Base-by-base conservation (phyloP, 2,113 vertebrate species). In the Macquaria australasica region DNA sequence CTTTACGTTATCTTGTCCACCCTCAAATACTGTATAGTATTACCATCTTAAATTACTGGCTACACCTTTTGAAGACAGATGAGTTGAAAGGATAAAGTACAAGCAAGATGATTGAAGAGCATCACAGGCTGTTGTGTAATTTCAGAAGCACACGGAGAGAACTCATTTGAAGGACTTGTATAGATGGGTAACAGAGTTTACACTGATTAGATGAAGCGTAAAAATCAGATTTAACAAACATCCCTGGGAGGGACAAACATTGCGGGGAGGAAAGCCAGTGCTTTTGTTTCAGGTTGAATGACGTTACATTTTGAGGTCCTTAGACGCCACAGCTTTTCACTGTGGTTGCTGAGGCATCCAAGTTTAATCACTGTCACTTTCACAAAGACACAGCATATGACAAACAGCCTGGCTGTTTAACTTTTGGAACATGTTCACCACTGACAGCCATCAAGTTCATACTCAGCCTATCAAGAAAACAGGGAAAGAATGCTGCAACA, bases 341-440 rank as follows among this genome's bases (percentile, higher is more conserved):
- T 81, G 70, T 9, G 68, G 60, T 43, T 80, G 45, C 60, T 48
- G 41, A 81, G 60, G 41, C 69, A 83, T 84, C 77, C 79, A 70
- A 66, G 73, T 89, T 87, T 73, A 86, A 86, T 87, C 84, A 90
- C 77, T 69, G 75, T 80, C 78, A 67, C 20, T 70, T 79, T 77
- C 70, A 81, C 21, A 51, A 58, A 70, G 72, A 71, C 70, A 63
- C 63, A 41, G n/a, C 64, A 60, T 41, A 85, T 75, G 84, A 84
- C 77, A 88, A 85, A 87, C 23, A 76, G 72, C 34, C 48, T 53
- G 43, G 45, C 59, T 70, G 76, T 77, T 68, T 76, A 43, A 66
- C 66, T 73, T 84, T 79, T 50, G 64, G 25, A 85, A 64, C 55
- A 83, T 53, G 64, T 37, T 84, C 59, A 45, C 53, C 41, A 37